Base-by-base conservation (phyloP, 2,113 vertebrate genomes). In the Ochotona princeps region DNA sequence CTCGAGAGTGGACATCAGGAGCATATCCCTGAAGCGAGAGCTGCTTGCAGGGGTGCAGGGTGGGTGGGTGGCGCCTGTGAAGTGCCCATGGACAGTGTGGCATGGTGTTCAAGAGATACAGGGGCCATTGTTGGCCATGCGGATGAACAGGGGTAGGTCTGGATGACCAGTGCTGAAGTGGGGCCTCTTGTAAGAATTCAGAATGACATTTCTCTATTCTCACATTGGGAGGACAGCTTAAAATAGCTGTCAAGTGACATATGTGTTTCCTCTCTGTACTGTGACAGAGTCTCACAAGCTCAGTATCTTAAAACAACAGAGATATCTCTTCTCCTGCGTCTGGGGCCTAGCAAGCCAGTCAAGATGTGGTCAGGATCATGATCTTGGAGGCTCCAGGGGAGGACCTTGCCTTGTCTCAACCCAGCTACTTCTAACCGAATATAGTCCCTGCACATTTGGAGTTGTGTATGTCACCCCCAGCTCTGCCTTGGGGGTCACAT, bases 401-500 rank as follows among this genome's bases (percentile, higher is more conserved):
- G 14, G 14, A 20, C 9, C 32, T 82, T 65, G 21, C 23, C 32
- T 25, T 15, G 35, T 7, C n/a, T 87, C 49, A 30, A 54, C 44
- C 7, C 67, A 32, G 54, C 49, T 25, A 38, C 65, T 11, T 0
- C 1, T 26, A 83, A n/a, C 4, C 11, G 13, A 15, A 0, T 7
- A 12, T 38, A 63, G 1, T 67, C 35, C n/a, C 57, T 32, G 65
- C 49, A 1, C 5, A 28, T 30, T 23, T 25, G 20, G 21, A 28
- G 57, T 44, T 67, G 81, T 2, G 28, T 17, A 13, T 21, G 1
- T 26, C 1, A 13, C 30, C 14, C 57, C 83, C 18, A 1, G 75
- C 57, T 67, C 35, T 63, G 13, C 28, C 32, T 67, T 23, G 0
- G 4, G 20, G 0, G 1, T 30, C 61, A 18, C 0, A 0, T 13